Conservation (phyloP, 2,797 vertebrate genomes). For the Arnoldichthys spilopterus region DNA sequence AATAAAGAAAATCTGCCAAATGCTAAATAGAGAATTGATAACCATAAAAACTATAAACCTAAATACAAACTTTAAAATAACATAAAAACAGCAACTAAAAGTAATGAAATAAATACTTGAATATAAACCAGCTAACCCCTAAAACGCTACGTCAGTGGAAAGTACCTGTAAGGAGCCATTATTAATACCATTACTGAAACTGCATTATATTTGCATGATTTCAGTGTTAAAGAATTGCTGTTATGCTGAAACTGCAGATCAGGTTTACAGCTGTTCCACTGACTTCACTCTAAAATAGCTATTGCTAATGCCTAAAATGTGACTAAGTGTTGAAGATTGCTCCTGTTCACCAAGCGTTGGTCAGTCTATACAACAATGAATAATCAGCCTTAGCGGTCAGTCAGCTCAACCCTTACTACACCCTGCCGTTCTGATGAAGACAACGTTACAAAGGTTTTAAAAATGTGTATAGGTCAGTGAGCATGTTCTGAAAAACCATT, state of each 20-base stretch:
- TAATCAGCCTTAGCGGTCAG: slow-evolving; percentile 58
- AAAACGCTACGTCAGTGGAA: neutral
- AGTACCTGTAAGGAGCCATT: too few relatives aligned
- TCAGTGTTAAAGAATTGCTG: neutral
- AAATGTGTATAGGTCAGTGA: too few relatives aligned
- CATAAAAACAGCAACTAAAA: too few relatives aligned
- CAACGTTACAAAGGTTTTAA: too few relatives aligned
- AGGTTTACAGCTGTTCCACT: neutral
- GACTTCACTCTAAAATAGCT: neutral
- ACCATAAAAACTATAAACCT: too few relatives aligned
- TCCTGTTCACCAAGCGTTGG: slow-evolving; percentile 55
- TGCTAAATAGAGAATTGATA: too few relatives aligned
- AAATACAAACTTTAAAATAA: too few relatives aligned
- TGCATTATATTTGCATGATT: neutral
- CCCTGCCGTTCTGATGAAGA: slow-evolving; percentile 16
- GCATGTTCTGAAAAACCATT: neutral
- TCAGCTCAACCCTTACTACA: slow-evolving; percentile 45
- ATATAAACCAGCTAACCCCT: too few relatives aligned
- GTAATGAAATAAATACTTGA: too few relatives aligned
- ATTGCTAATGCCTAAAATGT: neutral
- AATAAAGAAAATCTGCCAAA: too few relatives aligned
- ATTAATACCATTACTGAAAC: too few relatives aligned
- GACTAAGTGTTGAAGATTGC: neutral
- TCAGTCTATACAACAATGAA: slow-evolving; percentile 43
- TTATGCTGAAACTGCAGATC: neutral